Base-by-base conservation (phyloP, 2,797 vertebrate genomes). In the Acropternis orthonyx region DNA sequence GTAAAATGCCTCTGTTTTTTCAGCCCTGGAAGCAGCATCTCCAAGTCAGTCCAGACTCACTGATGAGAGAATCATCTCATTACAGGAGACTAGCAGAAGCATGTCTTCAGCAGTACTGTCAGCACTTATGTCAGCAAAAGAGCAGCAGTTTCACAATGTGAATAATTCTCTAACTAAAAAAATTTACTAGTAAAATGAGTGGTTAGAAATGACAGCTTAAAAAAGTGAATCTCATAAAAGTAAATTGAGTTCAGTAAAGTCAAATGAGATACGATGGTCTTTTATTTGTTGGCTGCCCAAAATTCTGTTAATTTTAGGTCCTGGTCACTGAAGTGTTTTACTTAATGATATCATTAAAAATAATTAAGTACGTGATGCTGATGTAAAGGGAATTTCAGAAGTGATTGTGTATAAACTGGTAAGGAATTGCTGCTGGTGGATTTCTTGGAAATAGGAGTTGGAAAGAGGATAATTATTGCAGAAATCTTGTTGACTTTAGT, bases 361-460 rank as follows among this genome's bases (percentile, higher is more conserved):
- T 72, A 95, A 95, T 95, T 93, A 91, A 37, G 76, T 36, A 49
- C 16, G 18, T 91, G 55, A 67, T 96, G 93, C 88, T 96, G 88
- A 96, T 87, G 79, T 80, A 65, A 87, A 91, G 72, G 73, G 94
- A 91, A 87, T 89, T 89, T 68, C 73, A 83, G 71, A 69, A 92
- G 36, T 0, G 1, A 37, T 63, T 85, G 7, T 86, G 32, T 62
- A 91, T 83, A 80, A 83, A 82, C 48, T 63, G 71, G 80, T 72
- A 85, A 96, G 56, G 39, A 87, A 85, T 76, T 71, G 49, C 51
- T 80, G 26, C 41, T 89, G 61, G 34, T 88, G 27, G 20, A 85
- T n/a, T 77, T 95, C 67, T 94, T 94, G 67, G 88, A 94, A 93
- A 93, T 4, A 49, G 59, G 32, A 86, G 22, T 71, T 67, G 30